Percentiles rank a stretch among this genome's conserved stretches.
Conservation (phyloP, 37 sponge, comb jelly and placozoan genomes). For the Beroe forskalii region DNA sequence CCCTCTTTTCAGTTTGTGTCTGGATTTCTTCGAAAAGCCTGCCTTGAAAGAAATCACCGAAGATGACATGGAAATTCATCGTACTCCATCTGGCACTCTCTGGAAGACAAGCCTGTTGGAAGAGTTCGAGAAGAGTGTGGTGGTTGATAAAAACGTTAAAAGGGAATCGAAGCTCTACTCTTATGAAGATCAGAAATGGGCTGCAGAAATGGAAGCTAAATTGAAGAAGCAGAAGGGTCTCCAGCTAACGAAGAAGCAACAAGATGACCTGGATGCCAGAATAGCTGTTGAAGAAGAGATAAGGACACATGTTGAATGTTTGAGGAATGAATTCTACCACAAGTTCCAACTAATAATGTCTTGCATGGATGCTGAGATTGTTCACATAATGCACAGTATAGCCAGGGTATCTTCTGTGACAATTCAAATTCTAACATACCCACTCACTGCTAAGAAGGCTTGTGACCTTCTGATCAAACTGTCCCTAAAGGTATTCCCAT, state of each 20-base stretch:
- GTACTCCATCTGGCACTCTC: conserved; percentile 41
- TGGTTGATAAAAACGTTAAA: conserved; percentile 73
- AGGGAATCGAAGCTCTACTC: conserved; percentile 81
- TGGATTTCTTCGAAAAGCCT: conserved; percentile 13
- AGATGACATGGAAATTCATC: conserved; percentile 44
- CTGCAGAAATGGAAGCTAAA: conserved; percentile 73
- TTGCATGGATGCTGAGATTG: conserved; percentile 30
- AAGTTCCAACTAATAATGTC: conserved; percentile 1
- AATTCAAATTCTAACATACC: neutral
- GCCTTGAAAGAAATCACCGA: conserved; percentile 1
- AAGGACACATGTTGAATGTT: conserved; percentile 49
- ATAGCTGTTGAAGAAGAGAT: conserved; percentile 66
- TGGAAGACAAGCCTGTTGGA: conserved; percentile 50
- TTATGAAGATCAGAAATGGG: conserved; percentile 95
- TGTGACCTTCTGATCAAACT: neutral
- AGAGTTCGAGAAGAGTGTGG: conserved; percentile 61
- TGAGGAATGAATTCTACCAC: conserved; percentile 7
- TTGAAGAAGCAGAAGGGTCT: conserved; percentile 2
- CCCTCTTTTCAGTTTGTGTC: neutral
- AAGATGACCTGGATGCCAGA: conserved; percentile 64
- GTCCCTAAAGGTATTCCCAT: conserved; percentile 15
- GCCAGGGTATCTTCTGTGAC: conserved; percentile 33
- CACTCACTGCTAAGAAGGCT: conserved; percentile 30
- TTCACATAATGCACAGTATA: conserved; percentile 58
- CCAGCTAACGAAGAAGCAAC: conserved; percentile 68